Base-by-base conservation (phyloP, 2,113 vertebrate genomes). In the Rhinolophus ferrumequinum region DNA sequence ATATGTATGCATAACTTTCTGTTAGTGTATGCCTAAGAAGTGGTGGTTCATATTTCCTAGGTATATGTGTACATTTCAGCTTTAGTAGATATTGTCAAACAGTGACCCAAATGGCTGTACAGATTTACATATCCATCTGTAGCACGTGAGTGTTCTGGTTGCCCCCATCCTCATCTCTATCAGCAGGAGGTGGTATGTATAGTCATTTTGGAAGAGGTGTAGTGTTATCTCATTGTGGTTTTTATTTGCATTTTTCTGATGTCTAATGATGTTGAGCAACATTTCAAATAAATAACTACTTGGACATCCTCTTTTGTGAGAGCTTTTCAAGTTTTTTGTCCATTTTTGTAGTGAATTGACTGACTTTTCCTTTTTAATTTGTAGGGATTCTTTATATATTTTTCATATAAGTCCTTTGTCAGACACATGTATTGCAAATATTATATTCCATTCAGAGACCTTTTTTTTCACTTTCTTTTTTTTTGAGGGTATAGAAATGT, bases 401-500 rank as follows among this genome's bases (percentile, higher is more conserved):
- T 33, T 44, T 44, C 30, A 64, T 14, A 64, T 44, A 87, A 93
- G 26, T 75, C 4, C 35, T 70, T 81, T 50, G n/a, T 69, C 33
- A 86, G 5, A 60, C 75, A 85, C 26, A 35, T 56, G 4, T 73
- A 70, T 70, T 87, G 2, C 8, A 87, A 82, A 76, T 81, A 87
- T 28, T 41, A 18, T 26, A 88, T 56, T 14, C 9, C 30, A 50
- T 38, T 41, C 35, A 47, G 33, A 47, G 2, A 75, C 21, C 90
- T 86, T 16, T 58, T 66, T 70, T 95, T 76, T 62, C 21, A n/a
- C n/a, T n/a, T n/a, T n/a, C n/a, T n/a, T n/a, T n/a, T n/a, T n/a
- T n/a, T n/a, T n/a, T n/a, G 56, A 95, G 9, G 86, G 18, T 93
- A 28, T 97, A 98, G 98, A 99, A 99, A 99, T 86, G 98, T 92